phyloP scores from a whole-genome alignment of 1,140 invertebrate genomes.

The Patella vulgata region DNA sequence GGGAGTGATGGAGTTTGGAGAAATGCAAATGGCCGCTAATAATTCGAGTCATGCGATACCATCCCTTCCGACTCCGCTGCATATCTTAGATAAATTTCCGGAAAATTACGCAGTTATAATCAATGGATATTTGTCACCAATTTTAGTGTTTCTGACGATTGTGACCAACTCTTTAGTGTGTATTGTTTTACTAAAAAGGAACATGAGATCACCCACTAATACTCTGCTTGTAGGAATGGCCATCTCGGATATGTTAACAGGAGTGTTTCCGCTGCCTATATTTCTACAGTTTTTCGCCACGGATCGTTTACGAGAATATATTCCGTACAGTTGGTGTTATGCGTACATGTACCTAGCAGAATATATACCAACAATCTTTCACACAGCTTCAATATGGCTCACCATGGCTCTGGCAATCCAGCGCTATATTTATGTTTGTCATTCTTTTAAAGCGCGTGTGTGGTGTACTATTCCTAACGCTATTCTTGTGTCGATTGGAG shows the following conservation, averaged over 20 bases:
- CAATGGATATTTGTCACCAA: conserved; percentile 78
- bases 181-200: conserved; percentile 75
- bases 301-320: conserved; percentile 77
- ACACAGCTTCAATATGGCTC: conserved; percentile 90
- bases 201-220: conserved; percentile 78
- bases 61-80: too few relatives aligned
- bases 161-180: conserved; percentile 88
- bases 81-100: conserved; percentile 9
- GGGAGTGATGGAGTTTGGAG: too few relatives aligned
- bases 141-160: conserved; percentile 87
- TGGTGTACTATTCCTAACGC: conserved; percentile 90
- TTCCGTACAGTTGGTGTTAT: conserved; percentile 73
- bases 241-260: conserved; percentile 90
- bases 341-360: conserved; percentile 72
- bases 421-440: conserved; percentile 89
- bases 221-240: conserved; percentile 84
- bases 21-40: too few relatives aligned
- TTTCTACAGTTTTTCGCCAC: conserved; percentile 91
- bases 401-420: conserved; percentile 88
- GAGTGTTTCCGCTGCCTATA: conserved; percentile 87
- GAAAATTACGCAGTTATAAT: conserved; percentile 49
- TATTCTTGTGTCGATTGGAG: conserved; percentile 79
- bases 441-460: conserved; percentile 82
- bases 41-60: too few relatives aligned
- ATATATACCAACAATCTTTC: conserved; percentile 83